Evolutionary conservation across 2,113 vertebrate genomes (phyloP), one percentile per base, ranked within the genome.

Genomic region (Pterocles burchelli): DNA sequence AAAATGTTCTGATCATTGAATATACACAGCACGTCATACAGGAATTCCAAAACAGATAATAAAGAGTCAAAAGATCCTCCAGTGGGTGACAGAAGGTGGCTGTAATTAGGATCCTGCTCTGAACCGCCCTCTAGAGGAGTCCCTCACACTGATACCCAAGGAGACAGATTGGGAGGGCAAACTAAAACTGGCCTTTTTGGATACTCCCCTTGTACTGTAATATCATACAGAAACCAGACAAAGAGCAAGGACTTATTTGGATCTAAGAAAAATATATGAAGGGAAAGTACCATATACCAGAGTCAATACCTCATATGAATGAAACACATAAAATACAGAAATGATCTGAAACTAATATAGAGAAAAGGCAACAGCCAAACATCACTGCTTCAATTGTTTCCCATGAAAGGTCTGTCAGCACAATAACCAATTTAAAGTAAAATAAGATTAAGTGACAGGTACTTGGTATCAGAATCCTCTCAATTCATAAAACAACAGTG

Each of bases 81-180:
- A 80, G 58, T 0, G 0, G 25, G 36, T 61, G 67, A 55, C 20
- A 48, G 3, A 17, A 65, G 49, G 65, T 48, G 51, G 26, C 48
- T 36, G n/a, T 13, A 45, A 62, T 0, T 5, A 33, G 75, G 78
- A 61, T 79, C 41, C 79, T 76, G 82, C 19, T 1, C 76, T 62
- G 63, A 96, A 62, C 63, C 3, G 29, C 92, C 75, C 90, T 88
- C 79, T 90, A 90, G 88, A 92, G 88, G 75, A 93, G 71, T 52
- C 71, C 36, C 41, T 79, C 46, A 25, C 49, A 8, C 65, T 85
- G 0, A 20, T 22, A 28, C 21, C 1, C 6, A 25, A n/a, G 77
- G 46, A 85, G 11, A 46, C 1, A 8, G 43, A 51, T 38, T 74
- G 41, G 5, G 55, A 63, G 7, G 29, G 22, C 54, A 63, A 90